Percentiles rank a stretch among this genome's conserved stretches.
Conservation (phyloP, 2,113 vertebrate species). For the Pipa parva region DNA sequence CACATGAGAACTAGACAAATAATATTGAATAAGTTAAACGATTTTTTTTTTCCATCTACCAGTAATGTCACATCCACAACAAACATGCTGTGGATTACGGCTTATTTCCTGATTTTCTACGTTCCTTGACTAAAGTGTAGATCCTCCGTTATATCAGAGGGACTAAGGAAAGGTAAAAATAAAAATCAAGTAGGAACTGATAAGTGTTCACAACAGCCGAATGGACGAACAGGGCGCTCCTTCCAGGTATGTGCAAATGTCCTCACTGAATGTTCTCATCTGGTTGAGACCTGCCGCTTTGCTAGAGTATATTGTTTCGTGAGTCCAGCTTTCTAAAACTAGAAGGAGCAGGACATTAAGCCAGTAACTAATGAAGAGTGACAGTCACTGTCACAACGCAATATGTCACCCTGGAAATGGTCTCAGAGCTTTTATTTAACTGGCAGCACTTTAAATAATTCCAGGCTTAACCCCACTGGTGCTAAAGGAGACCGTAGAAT, state of each 20-base stretch:
- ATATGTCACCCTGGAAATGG: conserved; percentile 30
- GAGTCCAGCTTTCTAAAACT: conserved; percentile 24
- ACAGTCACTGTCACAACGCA: conserved; percentile 39
- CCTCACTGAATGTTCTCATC: conserved; percentile 8
- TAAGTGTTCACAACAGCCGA: conserved; percentile 15
- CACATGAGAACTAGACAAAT: too few species aligned
- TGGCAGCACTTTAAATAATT: conserved; percentile 9
- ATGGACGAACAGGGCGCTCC: background rate
- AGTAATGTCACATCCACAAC: too few species aligned
- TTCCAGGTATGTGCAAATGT: conserved; percentile 27
- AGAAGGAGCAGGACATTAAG: conserved; percentile 27
- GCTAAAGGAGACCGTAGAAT: background rate
- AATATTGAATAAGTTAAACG: too few species aligned
- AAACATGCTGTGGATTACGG: too few species aligned
- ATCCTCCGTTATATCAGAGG: too few species aligned
- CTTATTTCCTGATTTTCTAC: too few species aligned
- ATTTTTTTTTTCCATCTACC: too few species aligned
- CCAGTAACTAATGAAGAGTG: conserved; percentile 32
- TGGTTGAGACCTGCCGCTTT: background rate
- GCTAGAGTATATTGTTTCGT: conserved; percentile 11
- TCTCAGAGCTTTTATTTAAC: conserved; percentile 21
- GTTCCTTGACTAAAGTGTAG: too few species aligned
- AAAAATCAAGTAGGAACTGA: background rate
- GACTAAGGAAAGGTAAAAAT: background rate
- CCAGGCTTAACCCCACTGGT: conserved; percentile 4